A percentile compares a stretch with the other conserved stretches of the same genome.
phyloP scores from a whole-genome alignment of 2,113 vertebrate species.

The Spermophilus dauricus region DNA sequence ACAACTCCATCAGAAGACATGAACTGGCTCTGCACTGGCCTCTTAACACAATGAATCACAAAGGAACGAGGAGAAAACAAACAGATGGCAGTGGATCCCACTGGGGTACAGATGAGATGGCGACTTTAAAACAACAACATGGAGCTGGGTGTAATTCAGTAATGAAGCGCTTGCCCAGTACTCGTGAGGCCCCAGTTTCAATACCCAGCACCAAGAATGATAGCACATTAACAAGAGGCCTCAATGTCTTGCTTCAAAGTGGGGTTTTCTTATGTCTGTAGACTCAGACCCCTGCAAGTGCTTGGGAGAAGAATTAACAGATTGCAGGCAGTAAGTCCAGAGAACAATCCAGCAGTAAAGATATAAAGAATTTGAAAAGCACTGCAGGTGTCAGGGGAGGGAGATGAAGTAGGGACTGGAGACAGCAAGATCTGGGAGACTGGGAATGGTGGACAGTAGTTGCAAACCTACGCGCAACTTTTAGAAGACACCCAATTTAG shows the following conservation, averaged over 20 bases:
- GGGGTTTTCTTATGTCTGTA: not conserved
- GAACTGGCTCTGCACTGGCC: not conserved
- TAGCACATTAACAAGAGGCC: not conserved
- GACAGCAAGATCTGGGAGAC: not conserved
- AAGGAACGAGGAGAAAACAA: not conserved
- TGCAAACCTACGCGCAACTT: not conserved
- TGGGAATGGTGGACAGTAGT: not conserved
- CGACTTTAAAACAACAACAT: not conserved
- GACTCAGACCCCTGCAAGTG: not conserved
- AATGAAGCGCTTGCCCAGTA: not conserved
- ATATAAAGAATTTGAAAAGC: accelerated
- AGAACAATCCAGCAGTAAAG: not conserved
- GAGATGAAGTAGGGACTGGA: not conserved
- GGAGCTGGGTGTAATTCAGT: not conserved
- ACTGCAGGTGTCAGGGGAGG: not conserved
- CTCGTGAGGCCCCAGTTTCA: too few relatives aligned
- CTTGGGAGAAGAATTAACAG: not conserved
- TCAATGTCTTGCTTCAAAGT: not conserved
- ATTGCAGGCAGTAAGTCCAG: not conserved
- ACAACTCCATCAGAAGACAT: not conserved
- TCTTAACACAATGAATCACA: not conserved
- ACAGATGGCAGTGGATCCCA: not conserved
- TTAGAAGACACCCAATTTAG: not conserved
- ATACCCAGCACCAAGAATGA: not conserved
- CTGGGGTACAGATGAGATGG: accelerated